Base-by-base conservation (phyloP, 2,113 vertebrate species). In the Oryzias melastigma region DNA sequence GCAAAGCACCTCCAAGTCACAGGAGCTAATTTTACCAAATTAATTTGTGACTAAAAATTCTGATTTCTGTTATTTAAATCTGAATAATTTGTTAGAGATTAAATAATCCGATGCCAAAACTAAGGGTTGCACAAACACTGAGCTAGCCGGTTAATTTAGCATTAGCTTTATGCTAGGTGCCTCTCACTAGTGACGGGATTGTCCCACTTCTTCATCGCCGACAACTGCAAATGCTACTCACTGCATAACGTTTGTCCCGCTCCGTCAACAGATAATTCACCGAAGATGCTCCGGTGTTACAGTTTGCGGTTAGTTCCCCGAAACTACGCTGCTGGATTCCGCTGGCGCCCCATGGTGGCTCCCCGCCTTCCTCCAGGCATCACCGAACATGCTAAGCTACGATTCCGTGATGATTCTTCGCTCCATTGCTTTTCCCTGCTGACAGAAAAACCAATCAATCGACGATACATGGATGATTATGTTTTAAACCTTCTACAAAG, bases 241-340 rank as follows among this genome's bases (percentile, higher is more conserved):
- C 90, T 88, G 90, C 90, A 91, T 91, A 62, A 80, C 84, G 68
- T 46, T 56, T 19, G 43, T 5, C 27, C 27, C 3, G 29, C 51
- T 25, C 55, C 22, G 64, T 29, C 51, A 40, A 73, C 47, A 10
- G 52, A 40, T 47, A 19, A 56, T 69, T 47, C 47, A 0, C 10
- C 14, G 20, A 41, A 48, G n/a, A 2, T 1, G 27, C 2, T 6
- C 3, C 1, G 3, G 15, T 54, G 24, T 48, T 1, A 24, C 25
- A 7, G 19, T 14, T 20, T 27, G 24, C 46, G 24, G 1, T 35
- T 35, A 7, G 41, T 42, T 27, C 12, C 24, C 2, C 68, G 22
- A 68, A 66, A 19, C 64, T 64, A 67, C 18, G 41, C 47, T 27
- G 49, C 59, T 2, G 29, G 6, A 7, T 14, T 48, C 58, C 41